A percentile compares a stretch with the other conserved stretches of the same genome.
Conservation (phyloP, 1,140 invertebrate species). For the Drosophila nigrodunni region DNA sequence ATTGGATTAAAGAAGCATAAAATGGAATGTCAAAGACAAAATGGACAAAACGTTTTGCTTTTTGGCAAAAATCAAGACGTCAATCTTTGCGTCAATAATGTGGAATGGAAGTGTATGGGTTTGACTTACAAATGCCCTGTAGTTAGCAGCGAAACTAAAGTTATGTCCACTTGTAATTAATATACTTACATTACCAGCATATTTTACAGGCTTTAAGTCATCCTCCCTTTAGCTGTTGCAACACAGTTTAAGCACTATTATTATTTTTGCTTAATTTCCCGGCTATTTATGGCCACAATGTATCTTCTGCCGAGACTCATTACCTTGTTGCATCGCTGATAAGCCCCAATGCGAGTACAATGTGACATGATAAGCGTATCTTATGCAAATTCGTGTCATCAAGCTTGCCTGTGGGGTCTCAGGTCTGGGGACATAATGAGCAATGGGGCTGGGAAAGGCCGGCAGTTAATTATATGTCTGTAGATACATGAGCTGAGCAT, state of each 20-base stretch:
- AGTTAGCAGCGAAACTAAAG: not conserved
- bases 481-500: conserved; percentile 29
- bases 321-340: conserved; percentile 27
- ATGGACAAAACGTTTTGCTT: not conserved
- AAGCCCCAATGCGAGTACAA: conserved; percentile 29
- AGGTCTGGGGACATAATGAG: conserved; percentile 75
- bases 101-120: not conserved
- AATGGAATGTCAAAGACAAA: conserved; percentile 5
- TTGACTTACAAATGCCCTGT: conserved; percentile 3
- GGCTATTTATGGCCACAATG: conserved; percentile 8
- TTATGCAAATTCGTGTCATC: conserved; percentile 72
- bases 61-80: not conserved
- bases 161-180: not conserved
- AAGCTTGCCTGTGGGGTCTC: conserved; percentile 65
- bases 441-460: conserved; percentile 57
- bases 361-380: conserved; percentile 63
- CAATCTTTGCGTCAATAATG: not conserved
- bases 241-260: conserved; percentile 4
- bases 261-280: not conserved
- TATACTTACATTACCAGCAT: too few species aligned
- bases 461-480: conserved; percentile 65
- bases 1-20: conserved; percentile 30
- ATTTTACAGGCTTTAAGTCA: not conserved
- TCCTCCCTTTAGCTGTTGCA: not conserved
- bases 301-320: not conserved